Conservation (phyloP, 2,113 vertebrate species). For the Apteryx owenii region DNA sequence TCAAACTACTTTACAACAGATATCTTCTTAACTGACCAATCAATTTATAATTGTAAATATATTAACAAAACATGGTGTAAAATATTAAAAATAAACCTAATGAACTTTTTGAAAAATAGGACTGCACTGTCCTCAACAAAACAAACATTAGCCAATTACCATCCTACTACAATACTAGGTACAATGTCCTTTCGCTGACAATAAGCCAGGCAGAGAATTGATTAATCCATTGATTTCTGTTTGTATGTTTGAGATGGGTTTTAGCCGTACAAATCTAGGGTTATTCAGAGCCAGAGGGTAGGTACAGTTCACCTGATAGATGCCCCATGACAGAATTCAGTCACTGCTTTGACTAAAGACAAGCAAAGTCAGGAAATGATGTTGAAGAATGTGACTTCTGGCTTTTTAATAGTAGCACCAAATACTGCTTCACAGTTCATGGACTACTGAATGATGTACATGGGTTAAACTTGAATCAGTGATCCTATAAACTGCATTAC, state of each 20-base stretch:
- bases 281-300: constrained; percentile 23
- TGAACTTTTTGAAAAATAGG: neutral
- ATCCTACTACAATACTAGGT: neutral
- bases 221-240: constrained; percentile 15
- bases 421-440: neutral
- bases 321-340: constrained; percentile 48
- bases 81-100: neutral
- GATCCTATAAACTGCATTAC: neutral
- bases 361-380: neutral
- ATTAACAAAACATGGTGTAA: neutral
- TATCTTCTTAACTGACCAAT: neutral
- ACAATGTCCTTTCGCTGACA: neutral
- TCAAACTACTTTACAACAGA: neutral
- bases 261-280: neutral
- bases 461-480: neutral
- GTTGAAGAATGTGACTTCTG: neutral
- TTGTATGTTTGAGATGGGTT: neutral
- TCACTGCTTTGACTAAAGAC: neutral
- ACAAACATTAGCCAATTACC: neutral
- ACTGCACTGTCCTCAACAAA: neutral
- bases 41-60: neutral
- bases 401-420: neutral
- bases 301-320: constrained; percentile 6
- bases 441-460: neutral
- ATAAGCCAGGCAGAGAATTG: neutral